Base-by-base conservation (phyloP, 53 echinoderm and acorn worm species). In the Apostichopus leukothele region DNA sequence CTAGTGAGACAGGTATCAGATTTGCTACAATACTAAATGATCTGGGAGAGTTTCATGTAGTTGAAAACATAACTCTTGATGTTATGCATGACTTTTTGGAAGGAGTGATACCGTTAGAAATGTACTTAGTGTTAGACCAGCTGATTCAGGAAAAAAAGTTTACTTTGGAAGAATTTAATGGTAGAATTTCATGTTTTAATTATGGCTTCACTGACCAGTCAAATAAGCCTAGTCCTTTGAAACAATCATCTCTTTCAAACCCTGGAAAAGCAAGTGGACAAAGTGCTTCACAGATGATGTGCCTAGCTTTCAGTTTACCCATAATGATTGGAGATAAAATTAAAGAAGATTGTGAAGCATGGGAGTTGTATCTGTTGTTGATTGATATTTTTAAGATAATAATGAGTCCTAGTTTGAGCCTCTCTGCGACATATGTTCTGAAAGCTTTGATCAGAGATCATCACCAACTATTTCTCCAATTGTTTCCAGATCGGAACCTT, bases 61-160 rank as follows among this genome's bases (percentile, higher is more conserved):
- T 50, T 27, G 6, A 86, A 4, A 92, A 92, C 71, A 21, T 68
- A 0, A 74, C 88, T 57, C 89, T 85, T 16, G 93, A 93, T 83
- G 50, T 91, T 1, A 93, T 93, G 90, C 88, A 91, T 89, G 91
- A 89, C 52, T 91, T 93, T 50, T 14, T 67, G 9, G 91, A 93
- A 76, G 91, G 91, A 7, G 66, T 93, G 16, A 59, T 91, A 53
- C 93, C 93, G 20, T 78, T 91, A 7, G 91, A 93, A 76, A 19
- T 90, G 88, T 75, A 90, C 51, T 76, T 94, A 7, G 90, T 90
- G 14, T 71, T 94, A 52, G 57, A 79, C 6, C 23, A 87, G 67
- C 66, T 94, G 23, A 76, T 91, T 88, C 18, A 78, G 73, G 52
- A 79, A 68, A 73, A 85, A 0, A 12, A 53, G 5, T 55, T 90